Conservation (phyloP, 1,140 invertebrate genomes). For the Penaeus vannamei region DNA sequence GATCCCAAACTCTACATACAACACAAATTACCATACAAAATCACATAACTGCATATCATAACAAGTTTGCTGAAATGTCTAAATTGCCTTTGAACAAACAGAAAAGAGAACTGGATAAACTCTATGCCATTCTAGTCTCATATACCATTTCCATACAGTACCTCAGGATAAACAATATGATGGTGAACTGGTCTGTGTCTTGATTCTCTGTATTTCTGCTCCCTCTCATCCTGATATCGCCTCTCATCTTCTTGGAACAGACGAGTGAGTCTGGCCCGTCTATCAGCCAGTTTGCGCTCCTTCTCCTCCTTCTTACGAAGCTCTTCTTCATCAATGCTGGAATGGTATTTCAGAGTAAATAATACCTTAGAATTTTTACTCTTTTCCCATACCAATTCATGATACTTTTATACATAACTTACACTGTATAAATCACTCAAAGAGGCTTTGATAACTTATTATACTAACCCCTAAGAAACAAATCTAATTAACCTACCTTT, state of each 20-base stretch:
- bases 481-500: slow-evolving; percentile 17
- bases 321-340: slow-evolving; percentile 49
- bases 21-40: too few species aligned
- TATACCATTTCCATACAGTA: not conserved
- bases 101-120: too few species aligned
- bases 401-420: not conserved
- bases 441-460: not conserved
- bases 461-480: not conserved
- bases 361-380: not conserved
- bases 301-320: slow-evolving; percentile 57
- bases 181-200: slow-evolving; percentile 39
- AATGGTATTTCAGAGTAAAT: not conserved
- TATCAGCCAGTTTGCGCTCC: slow-evolving; percentile 36
- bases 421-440: not conserved
- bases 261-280: slow-evolving; percentile 29
- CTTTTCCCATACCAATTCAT: not conserved
- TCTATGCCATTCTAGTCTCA: too few species aligned
- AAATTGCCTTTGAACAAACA: too few species aligned
- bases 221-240: slow-evolving; percentile 48
- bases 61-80: too few species aligned
- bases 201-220: slow-evolving; percentile 35
- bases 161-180: slow-evolving; percentile 60
- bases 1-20: too few species aligned
- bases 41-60: too few species aligned
- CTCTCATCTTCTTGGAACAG: slow-evolving; percentile 55